These are phyloP conservation scores for Heliconius ismenius DNA, from an alignment of 2,888 invertebrate species.

Conservation along the genomic window DNA sequence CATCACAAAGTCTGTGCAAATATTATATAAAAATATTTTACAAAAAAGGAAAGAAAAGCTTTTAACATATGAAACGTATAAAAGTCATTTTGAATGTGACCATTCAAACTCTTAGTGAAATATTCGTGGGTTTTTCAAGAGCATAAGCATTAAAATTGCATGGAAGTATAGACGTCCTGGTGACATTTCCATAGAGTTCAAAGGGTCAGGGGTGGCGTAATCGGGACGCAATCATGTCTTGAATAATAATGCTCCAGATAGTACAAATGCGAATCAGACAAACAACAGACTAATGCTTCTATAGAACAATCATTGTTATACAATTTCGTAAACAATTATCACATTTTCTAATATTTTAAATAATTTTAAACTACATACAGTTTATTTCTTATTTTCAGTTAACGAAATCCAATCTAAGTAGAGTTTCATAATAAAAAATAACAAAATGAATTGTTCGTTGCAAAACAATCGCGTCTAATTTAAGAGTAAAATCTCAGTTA, in stretches of 20 bases:
- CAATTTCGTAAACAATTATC: not conserved
- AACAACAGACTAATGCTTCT: constrained; percentile 27
- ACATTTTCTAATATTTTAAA: not conserved
- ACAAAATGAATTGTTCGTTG: constrained; percentile 27
- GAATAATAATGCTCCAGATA: constrained; percentile 70
- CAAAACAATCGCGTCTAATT: constrained; percentile 39
- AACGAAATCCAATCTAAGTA: constrained; percentile 17
- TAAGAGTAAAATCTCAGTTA: constrained; percentile 39
- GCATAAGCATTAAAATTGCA: constrained; percentile 36
- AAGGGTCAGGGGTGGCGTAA: constrained; percentile 75
- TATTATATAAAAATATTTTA: not conserved
- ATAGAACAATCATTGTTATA: not conserved
- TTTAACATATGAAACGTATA: constrained; percentile 22
- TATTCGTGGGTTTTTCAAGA: constrained; percentile 18
- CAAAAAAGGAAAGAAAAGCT: constrained; percentile 12
- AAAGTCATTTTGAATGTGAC: constrained; percentile 21
- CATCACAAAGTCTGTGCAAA: constrained; percentile 3
- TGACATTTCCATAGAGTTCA: constrained; percentile 74
- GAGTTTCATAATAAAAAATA: constrained; percentile 28
- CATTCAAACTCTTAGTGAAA: constrained; percentile 5
- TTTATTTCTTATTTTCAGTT: constrained; percentile 2
- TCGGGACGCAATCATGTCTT: constrained; percentile 65
- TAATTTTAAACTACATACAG: not conserved
- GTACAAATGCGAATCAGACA: constrained; percentile 51
- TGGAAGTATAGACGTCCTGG: constrained; percentile 49